Evolutionary conservation across 2,888 invertebrate genomes (phyloP).

Genomic region (Torymus tubicola): DNA sequence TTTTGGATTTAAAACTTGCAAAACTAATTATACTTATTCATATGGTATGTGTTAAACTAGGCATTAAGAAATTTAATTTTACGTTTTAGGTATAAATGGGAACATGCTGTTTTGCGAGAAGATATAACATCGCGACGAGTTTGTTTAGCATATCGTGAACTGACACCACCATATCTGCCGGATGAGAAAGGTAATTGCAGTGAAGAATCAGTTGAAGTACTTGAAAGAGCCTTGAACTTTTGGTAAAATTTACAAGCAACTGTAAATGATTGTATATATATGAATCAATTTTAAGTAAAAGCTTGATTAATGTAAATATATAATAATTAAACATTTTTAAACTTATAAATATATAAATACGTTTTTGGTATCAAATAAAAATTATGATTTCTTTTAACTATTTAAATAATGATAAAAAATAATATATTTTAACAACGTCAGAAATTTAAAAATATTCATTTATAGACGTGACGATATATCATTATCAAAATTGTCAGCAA

Average conservation of each 20-base stretch:
- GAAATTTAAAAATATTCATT: no score
- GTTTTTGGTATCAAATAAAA: slow-evolving; percentile 17
- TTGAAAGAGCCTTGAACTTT: slow-evolving; percentile 79
- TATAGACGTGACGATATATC: no score
- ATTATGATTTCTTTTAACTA: slow-evolving; percentile 3
- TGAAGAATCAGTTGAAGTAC: slow-evolving; percentile 79
- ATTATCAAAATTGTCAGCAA: background rate
- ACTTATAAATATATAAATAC: slow-evolving; percentile 25
- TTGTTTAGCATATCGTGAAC: slow-evolving; percentile 96
- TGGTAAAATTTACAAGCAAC: slow-evolving; percentile 71
- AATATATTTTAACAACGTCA: no score
- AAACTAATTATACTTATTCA: no score
- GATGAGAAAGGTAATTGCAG: slow-evolving; percentile 78
- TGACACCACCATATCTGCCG: slow-evolving; percentile 88
- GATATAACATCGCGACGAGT: slow-evolving; percentile 89
- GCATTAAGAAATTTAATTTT: slow-evolving; percentile 29
- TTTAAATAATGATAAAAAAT: background rate
- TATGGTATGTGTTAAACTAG: no score
- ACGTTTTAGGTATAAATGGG: slow-evolving; percentile 86
- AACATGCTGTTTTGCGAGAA: slow-evolving; percentile 91
- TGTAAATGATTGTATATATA: slow-evolving; percentile 21
- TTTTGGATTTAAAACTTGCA: no score
- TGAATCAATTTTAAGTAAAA: slow-evolving; percentile 1
- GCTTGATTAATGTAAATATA: slow-evolving; percentile 43
- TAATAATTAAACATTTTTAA: slow-evolving; percentile 4